These are phyloP conservation scores for Trissolcus basalis DNA, from an alignment of 1,140 invertebrate genomes.

Conservation along the genomic window DNA sequence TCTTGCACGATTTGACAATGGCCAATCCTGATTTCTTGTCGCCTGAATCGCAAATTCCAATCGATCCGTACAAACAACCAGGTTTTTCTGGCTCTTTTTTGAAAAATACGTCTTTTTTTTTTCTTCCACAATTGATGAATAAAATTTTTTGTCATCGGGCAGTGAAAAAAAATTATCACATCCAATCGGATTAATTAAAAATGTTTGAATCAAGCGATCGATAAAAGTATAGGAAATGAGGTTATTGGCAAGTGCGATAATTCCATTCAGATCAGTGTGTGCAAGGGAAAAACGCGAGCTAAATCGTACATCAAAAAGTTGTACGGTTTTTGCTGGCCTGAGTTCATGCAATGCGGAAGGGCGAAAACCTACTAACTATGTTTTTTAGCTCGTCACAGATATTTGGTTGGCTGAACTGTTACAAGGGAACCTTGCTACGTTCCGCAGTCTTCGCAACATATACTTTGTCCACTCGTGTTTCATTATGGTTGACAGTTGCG, in stretches of 20 bases:
- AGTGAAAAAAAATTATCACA: too few relatives aligned
- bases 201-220: too few relatives aligned
- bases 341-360: constrained; percentile 39
- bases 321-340: constrained; percentile 9
- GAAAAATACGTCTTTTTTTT: too few relatives aligned
- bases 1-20: too few relatives aligned
- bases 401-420: constrained; percentile 77
- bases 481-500: constrained; percentile 67
- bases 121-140: too few relatives aligned
- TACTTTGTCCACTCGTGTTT: constrained; percentile 69
- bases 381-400: constrained; percentile 77
- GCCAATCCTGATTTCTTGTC: too few relatives aligned
- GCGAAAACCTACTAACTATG: constrained; percentile 69
- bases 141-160: too few relatives aligned
- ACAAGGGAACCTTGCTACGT: constrained; percentile 77
- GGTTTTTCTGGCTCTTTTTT: too few relatives aligned
- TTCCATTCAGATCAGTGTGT: background rate
- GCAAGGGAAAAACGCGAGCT: background rate
- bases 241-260: background rate
- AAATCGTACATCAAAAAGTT: constrained; percentile 14
- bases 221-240: background rate
- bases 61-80: too few relatives aligned
- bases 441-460: constrained; percentile 76
- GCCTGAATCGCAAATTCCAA: too few relatives aligned
- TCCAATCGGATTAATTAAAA: too few relatives aligned